These are phyloP conservation scores for Leiothrix lutea DNA, from an alignment of 2,113 vertebrate species.

Conservation along the genomic window DNA sequence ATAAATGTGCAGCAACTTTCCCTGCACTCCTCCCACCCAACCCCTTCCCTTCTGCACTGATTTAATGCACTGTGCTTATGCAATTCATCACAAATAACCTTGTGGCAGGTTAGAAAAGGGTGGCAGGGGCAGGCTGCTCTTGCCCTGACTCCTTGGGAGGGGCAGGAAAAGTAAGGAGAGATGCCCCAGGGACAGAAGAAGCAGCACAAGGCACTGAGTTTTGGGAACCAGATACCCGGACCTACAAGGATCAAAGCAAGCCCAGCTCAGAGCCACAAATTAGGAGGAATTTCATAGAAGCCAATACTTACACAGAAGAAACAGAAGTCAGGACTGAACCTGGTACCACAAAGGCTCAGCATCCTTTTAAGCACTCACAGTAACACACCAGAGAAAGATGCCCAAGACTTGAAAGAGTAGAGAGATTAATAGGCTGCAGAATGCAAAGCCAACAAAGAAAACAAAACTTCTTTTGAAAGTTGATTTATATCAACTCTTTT, in stretches of 20 bases:
- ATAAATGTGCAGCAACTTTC: neutral
- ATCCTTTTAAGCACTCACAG: neutral
- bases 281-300: neutral
- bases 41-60: neutral
- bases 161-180: neutral
- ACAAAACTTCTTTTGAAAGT: neutral
- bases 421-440: neutral
- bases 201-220: neutral
- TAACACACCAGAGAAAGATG: neutral
- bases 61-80: neutral
- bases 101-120: neutral
- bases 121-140: neutral
- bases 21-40: rapidly evolving
- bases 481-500: neutral
- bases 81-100: neutral
- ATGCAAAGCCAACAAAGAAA: neutral
- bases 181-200: neutral
- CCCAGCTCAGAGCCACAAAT: neutral
- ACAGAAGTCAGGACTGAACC: neutral
- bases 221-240: neutral
- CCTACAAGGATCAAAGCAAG: neutral
- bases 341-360: neutral
- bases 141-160: neutral
- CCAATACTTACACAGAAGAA: rapidly evolving
- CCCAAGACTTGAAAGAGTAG: neutral